These are phyloP conservation scores for Sycophaga agraensis DNA, from an alignment of 1,140 invertebrate species.

Conservation along the genomic window DNA sequence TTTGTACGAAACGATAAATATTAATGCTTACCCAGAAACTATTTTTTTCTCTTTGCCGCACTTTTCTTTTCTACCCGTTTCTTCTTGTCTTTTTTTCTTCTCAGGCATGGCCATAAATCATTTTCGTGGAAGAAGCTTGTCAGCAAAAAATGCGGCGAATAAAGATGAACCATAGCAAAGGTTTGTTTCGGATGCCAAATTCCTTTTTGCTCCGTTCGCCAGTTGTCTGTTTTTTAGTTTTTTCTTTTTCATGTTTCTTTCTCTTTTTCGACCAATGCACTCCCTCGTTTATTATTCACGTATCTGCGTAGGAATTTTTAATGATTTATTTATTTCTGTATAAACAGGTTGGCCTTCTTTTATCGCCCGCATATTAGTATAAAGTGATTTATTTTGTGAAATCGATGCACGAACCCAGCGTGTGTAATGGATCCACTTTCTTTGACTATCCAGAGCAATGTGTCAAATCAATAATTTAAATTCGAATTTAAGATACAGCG, in stretches of 20 bases:
- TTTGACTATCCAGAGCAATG: neutral
- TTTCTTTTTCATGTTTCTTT: neutral
- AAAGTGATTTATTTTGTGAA: conserved; percentile 17
- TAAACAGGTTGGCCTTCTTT: conserved; percentile 15
- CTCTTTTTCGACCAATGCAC: conserved; percentile 5
- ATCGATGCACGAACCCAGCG: neutral
- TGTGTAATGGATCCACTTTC: neutral
- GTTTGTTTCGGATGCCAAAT: conserved; percentile 36
- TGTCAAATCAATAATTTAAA: conserved; percentile 26
- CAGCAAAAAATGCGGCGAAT: conserved; percentile 43
- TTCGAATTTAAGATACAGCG: neutral
- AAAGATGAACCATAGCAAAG: conserved; percentile 32
- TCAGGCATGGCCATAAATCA: conserved; percentile 39
- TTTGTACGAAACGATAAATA: conserved; percentile 45
- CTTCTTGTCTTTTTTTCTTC: conserved; percentile 35
- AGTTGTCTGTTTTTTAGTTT: conserved; percentile 19
- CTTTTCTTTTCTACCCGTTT: conserved; percentile 38
- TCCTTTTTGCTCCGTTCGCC: conserved; percentile 9
- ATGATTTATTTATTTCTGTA: conserved; percentile 27
- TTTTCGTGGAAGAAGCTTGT: conserved; percentile 39
- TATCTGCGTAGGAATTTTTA: conserved; percentile 18
- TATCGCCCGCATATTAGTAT: conserved; percentile 18
- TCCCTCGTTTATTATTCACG: conserved; percentile 16
- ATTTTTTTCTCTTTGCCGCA: too few species aligned
- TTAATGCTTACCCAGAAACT: conserved; percentile 44